Base-by-base conservation (phyloP, 2,113 vertebrate genomes). In the Cebidichthys violaceus region DNA sequence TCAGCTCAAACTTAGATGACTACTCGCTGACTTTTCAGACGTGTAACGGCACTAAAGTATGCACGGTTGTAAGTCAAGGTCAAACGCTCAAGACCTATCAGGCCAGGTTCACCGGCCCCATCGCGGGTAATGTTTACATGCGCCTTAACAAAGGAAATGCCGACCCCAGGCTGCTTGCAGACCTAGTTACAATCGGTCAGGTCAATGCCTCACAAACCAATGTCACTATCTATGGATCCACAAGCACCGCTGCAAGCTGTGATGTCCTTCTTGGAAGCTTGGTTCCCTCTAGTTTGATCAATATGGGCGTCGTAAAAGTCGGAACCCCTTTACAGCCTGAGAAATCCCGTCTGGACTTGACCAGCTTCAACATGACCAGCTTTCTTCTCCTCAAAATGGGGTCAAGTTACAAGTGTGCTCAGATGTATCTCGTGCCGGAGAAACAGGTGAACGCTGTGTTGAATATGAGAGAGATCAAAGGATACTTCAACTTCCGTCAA, bases 81-180 rank as follows among this genome's bases (percentile, higher is more conserved):
- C 77, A 86, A 24, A 88, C 61, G 0, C 41, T 37, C 9, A 60
- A 52, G 8, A 95, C 94, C 2, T 82, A 31, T 78, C 94, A 94
- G 81, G 95, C 94, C 27, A 90, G 93, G 35, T 95, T 96, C 80
- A 91, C 82, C 2, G 83, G 84, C 1, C 27, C 89, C 0, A 77
- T 95, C 0, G 91, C 94, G 0, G 96, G 96, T 14, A 90, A 95
- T 29, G 35, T 95, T 64, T 96, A 95, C 76, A 88, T 96, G 39
- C 92, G 96, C 1, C 50, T 88, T 10, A 89, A 88, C 29, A 4
- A 9, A 9, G 87, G 77, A 6, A 62, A 70, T 4, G 45, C 27
- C 10, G 47, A 70, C 3, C 5, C 70, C 0, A 85, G 91, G n/a
- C 22, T 95, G 37, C 90, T 96, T 1, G 61, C 92, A 57, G 89